Evolutionary conservation across 2,888 invertebrate genomes (phyloP).

Genomic region (Megalurothrips usitatus): DNA sequence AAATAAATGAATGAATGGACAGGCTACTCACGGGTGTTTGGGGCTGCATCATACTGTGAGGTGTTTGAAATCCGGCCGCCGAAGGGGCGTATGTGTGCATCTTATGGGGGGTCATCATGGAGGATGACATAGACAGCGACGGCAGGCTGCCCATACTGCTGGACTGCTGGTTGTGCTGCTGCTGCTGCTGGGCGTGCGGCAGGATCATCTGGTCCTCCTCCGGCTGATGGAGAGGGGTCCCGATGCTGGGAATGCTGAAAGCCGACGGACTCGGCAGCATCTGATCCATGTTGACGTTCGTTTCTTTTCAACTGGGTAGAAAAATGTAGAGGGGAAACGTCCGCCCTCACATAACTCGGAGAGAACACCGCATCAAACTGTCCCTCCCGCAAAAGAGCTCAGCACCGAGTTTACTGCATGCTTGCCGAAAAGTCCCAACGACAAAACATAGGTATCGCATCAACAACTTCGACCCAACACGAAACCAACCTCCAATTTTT

Average conservation of each 20-base stretch:
- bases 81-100: conserved; percentile 69
- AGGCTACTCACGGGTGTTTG: conserved; percentile 70
- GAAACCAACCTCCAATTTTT: conserved; percentile 16
- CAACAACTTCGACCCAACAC: background rate
- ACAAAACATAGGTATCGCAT: background rate
- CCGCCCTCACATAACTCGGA: no score
- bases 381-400: no score
- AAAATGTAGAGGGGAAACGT: background rate
- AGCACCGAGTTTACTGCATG: background rate
- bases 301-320: background rate
- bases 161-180: conserved; percentile 49
- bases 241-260: conserved; percentile 83
- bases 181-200: conserved; percentile 76
- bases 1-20: conserved; percentile 18
- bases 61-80: conserved; percentile 61
- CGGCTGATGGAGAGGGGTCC: conserved; percentile 83
- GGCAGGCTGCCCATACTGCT: conserved; percentile 47
- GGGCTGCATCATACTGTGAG: conserved; percentile 82
- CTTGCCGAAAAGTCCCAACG: background rate
- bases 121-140: conserved; percentile 44
- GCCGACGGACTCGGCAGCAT: conserved; percentile 81
- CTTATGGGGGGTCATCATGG: conserved; percentile 21
- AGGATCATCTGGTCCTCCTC: conserved; percentile 88
- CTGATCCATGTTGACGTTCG: conserved; percentile 66
- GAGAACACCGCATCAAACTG: no score